These are phyloP conservation scores for Baryphthengus martii DNA, from an alignment of 2,113 vertebrate genomes.

Conservation along the genomic window DNA sequence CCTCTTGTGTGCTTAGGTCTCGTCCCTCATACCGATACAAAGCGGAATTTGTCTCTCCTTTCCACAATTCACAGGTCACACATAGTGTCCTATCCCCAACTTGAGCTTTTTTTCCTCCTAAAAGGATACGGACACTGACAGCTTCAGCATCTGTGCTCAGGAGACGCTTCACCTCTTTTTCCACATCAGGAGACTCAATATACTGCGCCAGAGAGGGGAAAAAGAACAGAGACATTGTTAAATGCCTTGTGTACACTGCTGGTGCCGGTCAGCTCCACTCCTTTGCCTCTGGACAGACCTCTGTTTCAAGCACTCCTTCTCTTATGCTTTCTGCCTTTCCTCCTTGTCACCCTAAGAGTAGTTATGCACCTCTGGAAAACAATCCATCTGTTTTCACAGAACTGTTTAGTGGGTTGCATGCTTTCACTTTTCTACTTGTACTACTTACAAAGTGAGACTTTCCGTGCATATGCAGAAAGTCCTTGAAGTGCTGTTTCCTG, in stretches of 20 bases:
- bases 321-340: background rate
- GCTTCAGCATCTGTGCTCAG: conserved; percentile 92
- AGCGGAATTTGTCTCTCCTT: background rate
- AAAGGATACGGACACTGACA: conserved; percentile 92
- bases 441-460: background rate
- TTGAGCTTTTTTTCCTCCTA: background rate
- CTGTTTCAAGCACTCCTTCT: background rate
- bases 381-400: background rate
- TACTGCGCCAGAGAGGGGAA: conserved; percentile 69
- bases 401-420: background rate
- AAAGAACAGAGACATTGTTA: background rate
- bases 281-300: background rate
- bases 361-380: background rate
- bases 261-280: background rate
- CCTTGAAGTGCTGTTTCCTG: background rate
- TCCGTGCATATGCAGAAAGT: background rate
- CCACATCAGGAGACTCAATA: conserved; percentile 89
- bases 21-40: accelerated
- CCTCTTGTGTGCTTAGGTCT: background rate
- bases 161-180: conserved; percentile 93
- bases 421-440: background rate
- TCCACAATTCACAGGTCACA: background rate
- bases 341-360: background rate
- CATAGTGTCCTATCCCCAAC: background rate
- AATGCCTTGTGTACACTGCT: background rate